Percentiles rank a stretch among this genome's conserved stretches.
Evolutionary conservation across 1,140 invertebrate species (phyloP).

Genomic region (Riptortus pedestris): DNA sequence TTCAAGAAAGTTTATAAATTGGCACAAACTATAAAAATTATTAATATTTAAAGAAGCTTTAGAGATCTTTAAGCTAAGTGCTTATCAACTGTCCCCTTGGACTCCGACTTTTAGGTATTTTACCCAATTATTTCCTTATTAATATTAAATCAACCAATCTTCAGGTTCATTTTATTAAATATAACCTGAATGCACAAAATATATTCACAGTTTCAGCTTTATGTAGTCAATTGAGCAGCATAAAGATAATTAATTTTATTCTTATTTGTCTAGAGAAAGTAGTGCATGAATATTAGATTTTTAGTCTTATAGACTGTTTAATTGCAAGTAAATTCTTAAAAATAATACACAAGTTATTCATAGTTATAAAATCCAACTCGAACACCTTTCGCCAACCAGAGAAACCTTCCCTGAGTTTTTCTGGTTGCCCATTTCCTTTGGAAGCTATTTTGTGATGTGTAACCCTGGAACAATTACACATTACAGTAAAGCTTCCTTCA

Average conservation of each 20-base stretch:
- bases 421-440: conserved; percentile 14
- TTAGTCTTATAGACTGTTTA: neutral
- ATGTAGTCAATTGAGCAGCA: conserved; percentile 21
- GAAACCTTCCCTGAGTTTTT: conserved; percentile 25
- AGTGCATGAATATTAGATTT: neutral
- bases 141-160: neutral
- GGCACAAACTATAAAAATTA: conserved; percentile 19
- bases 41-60: conserved; percentile 11
- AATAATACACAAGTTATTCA: neutral
- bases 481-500: conserved; percentile 13
- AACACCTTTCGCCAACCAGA: conserved; percentile 20
- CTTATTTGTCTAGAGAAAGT: neutral
- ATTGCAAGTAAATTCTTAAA: neutral
- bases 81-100: neutral
- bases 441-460: conserved; percentile 2
- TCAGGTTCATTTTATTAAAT: neutral
- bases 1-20: conserved; percentile 6
- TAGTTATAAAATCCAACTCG: neutral
- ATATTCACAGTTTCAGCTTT: conserved; percentile 27
- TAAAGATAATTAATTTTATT: conserved; percentile 13
- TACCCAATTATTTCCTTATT: neutral
- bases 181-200: conserved; percentile 7
- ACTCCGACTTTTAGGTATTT: conserved; percentile 17
- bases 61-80: conserved; percentile 10
- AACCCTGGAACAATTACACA: conserved; percentile 24